phyloP scores from a whole-genome alignment of 2,797 vertebrate species.

The Lophius americanus region DNA sequence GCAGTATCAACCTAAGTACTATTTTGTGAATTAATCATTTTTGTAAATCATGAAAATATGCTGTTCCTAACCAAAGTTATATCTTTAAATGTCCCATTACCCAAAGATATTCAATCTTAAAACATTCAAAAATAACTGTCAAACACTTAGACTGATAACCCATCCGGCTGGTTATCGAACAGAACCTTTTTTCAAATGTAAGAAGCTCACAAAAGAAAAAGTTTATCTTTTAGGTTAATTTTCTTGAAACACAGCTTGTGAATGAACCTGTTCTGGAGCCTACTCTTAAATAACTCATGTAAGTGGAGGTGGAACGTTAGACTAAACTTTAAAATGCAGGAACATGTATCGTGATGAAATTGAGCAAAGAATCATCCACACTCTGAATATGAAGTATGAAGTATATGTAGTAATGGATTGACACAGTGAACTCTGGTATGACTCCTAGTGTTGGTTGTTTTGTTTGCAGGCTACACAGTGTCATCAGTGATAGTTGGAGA shows the following conservation, averaged over 20 bases:
- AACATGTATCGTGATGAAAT: background rate
- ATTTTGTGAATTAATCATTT: too few species aligned
- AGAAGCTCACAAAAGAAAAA: too few species aligned
- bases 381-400: background rate
- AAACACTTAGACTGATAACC: background rate
- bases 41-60: too few species aligned
- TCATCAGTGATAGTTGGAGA: constrained; percentile 87
- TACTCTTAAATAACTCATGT: constrained; percentile 4
- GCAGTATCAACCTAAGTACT: too few species aligned
- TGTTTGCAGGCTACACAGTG: constrained; percentile 89
- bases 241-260: constrained; percentile 6
- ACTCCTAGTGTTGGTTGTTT: constrained; percentile 5
- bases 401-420: background rate
- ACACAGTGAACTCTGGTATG: background rate
- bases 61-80: background rate
- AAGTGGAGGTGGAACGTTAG: background rate
- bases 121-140: background rate
- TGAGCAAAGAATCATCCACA: background rate
- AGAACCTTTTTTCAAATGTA: background rate
- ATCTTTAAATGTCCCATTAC: background rate
- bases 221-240: background rate
- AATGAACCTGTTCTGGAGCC: constrained; percentile 13
- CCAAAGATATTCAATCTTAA: background rate
- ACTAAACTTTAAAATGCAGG: background rate
- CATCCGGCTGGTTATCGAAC: background rate